These are phyloP conservation scores for Aldrovandia affinis DNA, from an alignment of 2,797 vertebrate genomes.

Conservation along the genomic window DNA sequence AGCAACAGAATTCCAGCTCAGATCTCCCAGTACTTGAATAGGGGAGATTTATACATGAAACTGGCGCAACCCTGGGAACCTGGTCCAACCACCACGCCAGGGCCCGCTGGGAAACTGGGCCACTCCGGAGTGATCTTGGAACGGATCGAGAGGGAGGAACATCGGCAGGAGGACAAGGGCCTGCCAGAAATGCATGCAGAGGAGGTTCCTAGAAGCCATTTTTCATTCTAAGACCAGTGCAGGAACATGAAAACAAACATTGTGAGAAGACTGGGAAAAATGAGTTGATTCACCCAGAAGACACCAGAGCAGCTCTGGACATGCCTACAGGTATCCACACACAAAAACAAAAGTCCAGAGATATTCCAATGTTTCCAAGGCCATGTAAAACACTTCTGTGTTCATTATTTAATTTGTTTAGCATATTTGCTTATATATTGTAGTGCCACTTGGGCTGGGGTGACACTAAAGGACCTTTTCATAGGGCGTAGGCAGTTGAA, in stretches of 20 bases:
- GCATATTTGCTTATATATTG: no score
- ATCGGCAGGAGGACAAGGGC: constrained; percentile 54
- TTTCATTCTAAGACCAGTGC: constrained; percentile 48
- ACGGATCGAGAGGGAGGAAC: constrained; percentile 61
- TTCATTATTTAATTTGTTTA: no score
- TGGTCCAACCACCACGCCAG: constrained; percentile 36
- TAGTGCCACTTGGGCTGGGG: no score
- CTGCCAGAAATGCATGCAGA: constrained; percentile 58
- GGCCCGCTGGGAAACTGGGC: constrained; percentile 60
- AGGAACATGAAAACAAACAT: constrained; percentile 44
- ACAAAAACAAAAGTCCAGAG: background rate
- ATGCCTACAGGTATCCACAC: background rate
- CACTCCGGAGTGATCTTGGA: constrained; percentile 47
- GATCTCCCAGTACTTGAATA: constrained; percentile 59
- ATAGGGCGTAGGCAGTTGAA: no score
- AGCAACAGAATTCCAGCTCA: constrained; percentile 61
- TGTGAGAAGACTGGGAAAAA: constrained; percentile 35
- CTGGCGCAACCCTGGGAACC: constrained; percentile 41
- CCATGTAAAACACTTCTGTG: no score
- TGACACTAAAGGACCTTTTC: no score
- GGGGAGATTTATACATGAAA: constrained; percentile 57
- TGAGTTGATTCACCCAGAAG: background rate
- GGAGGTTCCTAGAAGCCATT: constrained; percentile 50
- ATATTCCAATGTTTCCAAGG: no score
- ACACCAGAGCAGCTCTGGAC: background rate